phyloP scores from a whole-genome alignment of 92 coral and sea anemone genomes.

The Palythoa caribaeorum region DNA sequence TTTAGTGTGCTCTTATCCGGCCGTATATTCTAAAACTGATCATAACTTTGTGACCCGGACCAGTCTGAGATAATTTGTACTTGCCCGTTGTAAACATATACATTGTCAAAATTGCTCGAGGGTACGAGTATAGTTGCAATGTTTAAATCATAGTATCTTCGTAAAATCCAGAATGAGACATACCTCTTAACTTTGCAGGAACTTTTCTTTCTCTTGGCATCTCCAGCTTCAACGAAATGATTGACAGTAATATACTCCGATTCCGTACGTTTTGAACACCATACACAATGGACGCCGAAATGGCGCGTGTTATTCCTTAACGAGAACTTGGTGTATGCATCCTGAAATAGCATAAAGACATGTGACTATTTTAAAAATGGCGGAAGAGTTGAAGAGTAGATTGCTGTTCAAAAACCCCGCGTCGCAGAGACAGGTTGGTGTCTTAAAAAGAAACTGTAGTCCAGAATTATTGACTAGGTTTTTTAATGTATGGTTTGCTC shows the following conservation, averaged over 20 bases:
- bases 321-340: not conserved
- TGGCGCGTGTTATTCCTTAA: slow-evolving; percentile 11
- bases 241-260: not conserved
- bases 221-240: not conserved
- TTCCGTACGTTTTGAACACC: not conserved
- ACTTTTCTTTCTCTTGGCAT: slow-evolving; percentile 13
- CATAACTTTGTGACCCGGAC: no score
- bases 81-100: no score
- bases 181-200: slow-evolving; percentile 6
- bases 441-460: not conserved
- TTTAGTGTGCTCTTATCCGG: no score
- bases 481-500: no score
- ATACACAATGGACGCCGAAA: slow-evolving; percentile 6
- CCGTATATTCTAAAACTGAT: no score
- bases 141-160: no score
- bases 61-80: no score
- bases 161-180: not conserved
- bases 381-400: not conserved
- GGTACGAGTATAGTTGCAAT: no score
- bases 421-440: slow-evolving; percentile 3
- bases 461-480: no score
- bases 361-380: not conserved
- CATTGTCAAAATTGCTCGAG: no score
- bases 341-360: not conserved
- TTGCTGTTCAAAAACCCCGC: slow-evolving; percentile 7